phyloP scores from a whole-genome alignment of 2,888 invertebrate genomes.

The Erebia ligea region DNA sequence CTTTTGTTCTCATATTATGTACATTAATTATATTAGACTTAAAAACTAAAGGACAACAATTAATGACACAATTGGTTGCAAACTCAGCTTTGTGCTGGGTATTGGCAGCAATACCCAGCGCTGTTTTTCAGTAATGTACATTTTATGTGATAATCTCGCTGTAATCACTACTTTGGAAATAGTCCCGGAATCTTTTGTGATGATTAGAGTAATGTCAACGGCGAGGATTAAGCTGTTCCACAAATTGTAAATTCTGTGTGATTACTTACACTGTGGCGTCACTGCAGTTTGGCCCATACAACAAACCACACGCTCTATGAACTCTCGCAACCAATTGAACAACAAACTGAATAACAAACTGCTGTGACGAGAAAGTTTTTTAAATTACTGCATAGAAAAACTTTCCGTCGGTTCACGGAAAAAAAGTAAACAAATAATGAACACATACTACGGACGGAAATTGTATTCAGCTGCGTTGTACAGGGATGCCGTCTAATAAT shows the following conservation, averaged over 20 bases:
- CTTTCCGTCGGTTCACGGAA: neutral
- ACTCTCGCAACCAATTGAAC: slow-evolving; percentile 2
- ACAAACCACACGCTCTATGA: slow-evolving; percentile 10
- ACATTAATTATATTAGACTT: too few species aligned
- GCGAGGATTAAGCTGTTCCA: neutral
- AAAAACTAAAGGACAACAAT: too few species aligned
- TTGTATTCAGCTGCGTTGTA: too few species aligned
- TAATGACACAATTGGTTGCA: too few species aligned
- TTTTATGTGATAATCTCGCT: neutral
- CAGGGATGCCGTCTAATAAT: too few species aligned
- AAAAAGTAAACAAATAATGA: neutral
- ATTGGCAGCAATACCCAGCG: too few species aligned
- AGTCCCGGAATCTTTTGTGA: neutral
- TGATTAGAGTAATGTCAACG: neutral
- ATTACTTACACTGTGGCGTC: slow-evolving; percentile 4
- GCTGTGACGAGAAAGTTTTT: neutral
- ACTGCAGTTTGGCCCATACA: neutral
- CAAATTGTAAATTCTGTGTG: neutral
- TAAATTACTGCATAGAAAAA: neutral
- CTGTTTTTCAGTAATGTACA: too few species aligned
- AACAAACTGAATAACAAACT: neutral
- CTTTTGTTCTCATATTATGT: too few species aligned
- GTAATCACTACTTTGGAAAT: neutral
- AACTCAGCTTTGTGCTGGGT: too few species aligned
- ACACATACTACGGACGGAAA: neutral